A percentile compares a stretch with the other conserved stretches of the same genome.
Conservation (phyloP, 2,888 invertebrate genomes). For the Drosophila hamatofila region DNA sequence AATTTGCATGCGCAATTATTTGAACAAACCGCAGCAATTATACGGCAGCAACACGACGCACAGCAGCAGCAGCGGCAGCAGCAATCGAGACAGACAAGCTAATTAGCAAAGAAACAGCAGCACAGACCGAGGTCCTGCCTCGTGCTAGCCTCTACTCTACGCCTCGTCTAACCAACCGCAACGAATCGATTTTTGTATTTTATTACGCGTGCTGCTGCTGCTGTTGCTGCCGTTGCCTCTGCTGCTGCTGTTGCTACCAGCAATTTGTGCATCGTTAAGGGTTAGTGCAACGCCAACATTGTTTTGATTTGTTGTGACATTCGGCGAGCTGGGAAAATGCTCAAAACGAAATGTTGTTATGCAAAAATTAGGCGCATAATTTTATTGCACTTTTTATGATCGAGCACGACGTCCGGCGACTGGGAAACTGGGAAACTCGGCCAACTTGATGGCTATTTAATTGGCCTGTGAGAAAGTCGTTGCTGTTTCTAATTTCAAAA, state of each 20-base stretch:
- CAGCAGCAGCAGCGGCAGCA: constrained; percentile 26
- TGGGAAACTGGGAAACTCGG: constrained; percentile 45
- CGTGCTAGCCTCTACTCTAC: neutral
- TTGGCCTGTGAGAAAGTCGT: constrained; percentile 69
- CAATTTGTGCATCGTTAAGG: constrained; percentile 77
- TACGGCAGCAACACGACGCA: constrained; percentile 66
- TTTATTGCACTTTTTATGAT: constrained; percentile 85
- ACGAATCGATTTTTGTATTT: constrained; percentile 82
- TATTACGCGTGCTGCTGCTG: constrained; percentile 66
- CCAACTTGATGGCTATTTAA: constrained; percentile 68
- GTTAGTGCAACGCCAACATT: constrained; percentile 62
- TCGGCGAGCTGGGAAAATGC: constrained; percentile 56
- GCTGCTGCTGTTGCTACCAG: constrained; percentile 22
- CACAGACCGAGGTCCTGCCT: constrained; percentile 24
- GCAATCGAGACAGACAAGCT: constrained; percentile 65
- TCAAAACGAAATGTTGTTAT: constrained; percentile 81
- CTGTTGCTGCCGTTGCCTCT: constrained; percentile 4
- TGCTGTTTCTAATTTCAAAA: constrained; percentile 45
- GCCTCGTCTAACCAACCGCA: constrained; percentile 46
- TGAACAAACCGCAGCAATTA: constrained; percentile 80
- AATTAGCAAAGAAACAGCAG: constrained; percentile 63
- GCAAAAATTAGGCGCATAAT: constrained; percentile 84
- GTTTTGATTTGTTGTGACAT: constrained; percentile 85
- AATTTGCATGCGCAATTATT: constrained; percentile 82
- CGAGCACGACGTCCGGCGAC: constrained; percentile 43